phyloP scores from a whole-genome alignment of 2,797 vertebrate species.

The Agapornis canus region DNA sequence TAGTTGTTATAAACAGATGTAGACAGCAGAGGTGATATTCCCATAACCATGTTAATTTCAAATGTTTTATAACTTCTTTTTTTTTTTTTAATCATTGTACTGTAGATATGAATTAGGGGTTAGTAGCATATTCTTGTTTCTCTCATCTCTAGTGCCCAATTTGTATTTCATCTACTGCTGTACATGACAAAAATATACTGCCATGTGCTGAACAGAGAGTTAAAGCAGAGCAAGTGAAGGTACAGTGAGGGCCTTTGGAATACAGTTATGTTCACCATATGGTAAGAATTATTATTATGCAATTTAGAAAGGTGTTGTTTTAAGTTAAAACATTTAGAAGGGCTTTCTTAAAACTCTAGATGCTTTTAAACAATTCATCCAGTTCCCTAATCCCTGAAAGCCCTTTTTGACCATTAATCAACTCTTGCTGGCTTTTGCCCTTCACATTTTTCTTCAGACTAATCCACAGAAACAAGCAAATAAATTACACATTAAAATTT shows the following conservation, averaged over 20 bases:
- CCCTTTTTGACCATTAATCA: slow-evolving; percentile 15
- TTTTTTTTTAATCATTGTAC: background rate
- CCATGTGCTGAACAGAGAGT: background rate
- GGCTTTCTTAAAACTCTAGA: background rate
- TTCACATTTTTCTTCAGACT: slow-evolving; percentile 46
- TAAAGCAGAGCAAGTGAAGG: background rate
- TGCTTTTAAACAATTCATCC: background rate
- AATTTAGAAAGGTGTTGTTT: slow-evolving; percentile 23
- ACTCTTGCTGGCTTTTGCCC: background rate
- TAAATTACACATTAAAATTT: slow-evolving; percentile 64
- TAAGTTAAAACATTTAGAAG: slow-evolving; percentile 6
- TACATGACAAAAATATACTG: background rate
- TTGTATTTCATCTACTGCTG: background rate
- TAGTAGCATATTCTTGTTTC: background rate
- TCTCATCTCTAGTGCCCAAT: background rate
- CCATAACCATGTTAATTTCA: background rate
- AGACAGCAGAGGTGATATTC: background rate
- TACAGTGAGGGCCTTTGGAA: background rate
- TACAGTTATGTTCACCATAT: background rate
- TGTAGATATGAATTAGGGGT: background rate
- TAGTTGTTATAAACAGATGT: background rate
- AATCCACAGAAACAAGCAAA: slow-evolving; percentile 46
- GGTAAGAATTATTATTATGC: slow-evolving; percentile 19
- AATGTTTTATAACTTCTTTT: background rate
- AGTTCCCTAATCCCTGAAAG: slow-evolving; percentile 25